These are phyloP conservation scores for Drosophila baimaii DNA, from an alignment of 1,140 invertebrate genomes.

Conservation along the genomic window DNA sequence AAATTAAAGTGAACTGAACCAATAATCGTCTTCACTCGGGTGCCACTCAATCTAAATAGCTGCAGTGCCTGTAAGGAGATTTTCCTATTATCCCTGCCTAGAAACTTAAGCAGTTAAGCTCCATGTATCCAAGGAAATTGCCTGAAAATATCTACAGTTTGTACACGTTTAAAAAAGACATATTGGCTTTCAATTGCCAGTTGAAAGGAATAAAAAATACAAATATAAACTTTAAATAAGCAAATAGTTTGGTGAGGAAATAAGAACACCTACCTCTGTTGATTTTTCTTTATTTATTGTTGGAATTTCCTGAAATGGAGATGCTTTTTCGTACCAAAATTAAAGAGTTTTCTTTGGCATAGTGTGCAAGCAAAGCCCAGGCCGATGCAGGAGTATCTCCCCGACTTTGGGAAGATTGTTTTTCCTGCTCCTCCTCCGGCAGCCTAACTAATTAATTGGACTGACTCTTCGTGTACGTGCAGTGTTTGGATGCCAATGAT, in stretches of 20 bases:
- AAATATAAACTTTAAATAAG: too few species aligned
- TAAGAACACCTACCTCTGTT: too few species aligned
- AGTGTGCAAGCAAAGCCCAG: conserved; percentile 6
- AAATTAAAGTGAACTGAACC: conserved; percentile 12
- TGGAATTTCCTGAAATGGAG: neutral
- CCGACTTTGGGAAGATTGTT: conserved; percentile 16
- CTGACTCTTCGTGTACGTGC: conserved; percentile 50
- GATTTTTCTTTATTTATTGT: neutral
- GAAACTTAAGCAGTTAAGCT: conserved; percentile 12
- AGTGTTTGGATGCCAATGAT: conserved; percentile 44
- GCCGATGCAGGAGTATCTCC: conserved; percentile 7
- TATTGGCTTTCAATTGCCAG: too few species aligned
- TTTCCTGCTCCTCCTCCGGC: conserved; percentile 14
- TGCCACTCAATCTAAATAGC: conserved; percentile 4
- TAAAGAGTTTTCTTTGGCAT: neutral
- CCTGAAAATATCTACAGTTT: conserved; percentile 4
- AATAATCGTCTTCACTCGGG: neutral
- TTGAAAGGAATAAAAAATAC: too few species aligned
- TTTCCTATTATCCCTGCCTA: conserved; percentile 30
- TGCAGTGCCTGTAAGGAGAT: conserved; percentile 10
- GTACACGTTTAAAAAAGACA: neutral
- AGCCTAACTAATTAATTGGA: conserved; percentile 72
- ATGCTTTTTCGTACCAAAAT: too few species aligned
- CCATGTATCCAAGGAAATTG: neutral
- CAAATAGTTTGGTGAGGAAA: too few species aligned